Evolutionary conservation across 1,140 invertebrate species (phyloP), one percentile per base, ranked within the genome.

Genomic region (Ips typographus): DNA sequence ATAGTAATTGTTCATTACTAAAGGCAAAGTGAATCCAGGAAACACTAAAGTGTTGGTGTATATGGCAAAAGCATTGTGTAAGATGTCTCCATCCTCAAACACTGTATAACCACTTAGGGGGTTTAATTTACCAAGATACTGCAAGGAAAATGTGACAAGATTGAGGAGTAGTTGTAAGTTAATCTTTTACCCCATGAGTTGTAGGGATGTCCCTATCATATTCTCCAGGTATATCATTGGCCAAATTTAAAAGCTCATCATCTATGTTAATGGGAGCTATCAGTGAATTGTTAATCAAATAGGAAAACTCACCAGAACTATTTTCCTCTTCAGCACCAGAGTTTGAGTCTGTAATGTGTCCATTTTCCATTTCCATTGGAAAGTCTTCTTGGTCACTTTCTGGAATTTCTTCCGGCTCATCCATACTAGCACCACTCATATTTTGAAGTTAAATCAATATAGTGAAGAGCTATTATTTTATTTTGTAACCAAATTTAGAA

Each of bases 101-200:
- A 79, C 66, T 6, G 78, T 78, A 58, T 79, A 79, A 38, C 79
- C 79, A 57, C 76, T 73, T 2, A 80, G 67, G 62, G 77, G 73
- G 22, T 80, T 73, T 58, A 80, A 58, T 70, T 77, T 77, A n/a
- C 79, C 79, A 6, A 80, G 72, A 71, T 80, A 80, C 79, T 80
- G 63, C 51, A 73, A 76, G 51, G 58, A 43, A 71, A 66, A 44
- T 6, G 22, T 8, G 1, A 3, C 7, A 49, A 49, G 0, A 49
- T 49, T 44, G 1, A 49, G 3, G 0, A 49, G 3, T 49, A 49
- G 22, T 8, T 8, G 22, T 49, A 8, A 49, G 1, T 49, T 8
- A 49, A 8, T 1, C 8, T 60, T n/a, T 70, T 77, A 80, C 79
- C 66, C 71, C 71, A 71, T 80, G 79, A 8, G 74, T 73, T 59